Percentiles rank a stretch among this genome's conserved stretches.
Conservation (phyloP, 2,888 invertebrate species). For the Cryptosula pallasiana region DNA sequence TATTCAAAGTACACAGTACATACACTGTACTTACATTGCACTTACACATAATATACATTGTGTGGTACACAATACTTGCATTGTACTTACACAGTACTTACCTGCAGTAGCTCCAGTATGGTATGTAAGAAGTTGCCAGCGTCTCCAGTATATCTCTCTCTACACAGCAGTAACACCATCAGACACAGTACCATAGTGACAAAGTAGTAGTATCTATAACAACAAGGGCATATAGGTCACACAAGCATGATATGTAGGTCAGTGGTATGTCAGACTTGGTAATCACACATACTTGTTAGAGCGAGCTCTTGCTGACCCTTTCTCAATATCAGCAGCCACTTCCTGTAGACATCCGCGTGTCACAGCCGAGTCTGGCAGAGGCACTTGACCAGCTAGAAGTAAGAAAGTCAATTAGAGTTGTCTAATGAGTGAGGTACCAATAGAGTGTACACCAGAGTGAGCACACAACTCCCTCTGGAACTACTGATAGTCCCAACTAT, state of each 20-base stretch:
- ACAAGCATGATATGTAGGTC: no score
- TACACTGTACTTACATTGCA: no score
- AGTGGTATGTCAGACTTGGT: no score
- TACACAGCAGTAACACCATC: constrained; percentile 4
- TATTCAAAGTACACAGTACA: not conserved
- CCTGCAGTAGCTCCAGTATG: constrained; percentile 3
- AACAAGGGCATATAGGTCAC: not conserved
- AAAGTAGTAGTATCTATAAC: constrained; percentile 20
- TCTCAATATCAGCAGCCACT: not conserved
- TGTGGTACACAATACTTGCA: no score
- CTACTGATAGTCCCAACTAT: no score
- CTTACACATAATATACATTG: no score
- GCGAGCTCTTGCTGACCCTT: not conserved
- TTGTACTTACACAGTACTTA: no score
- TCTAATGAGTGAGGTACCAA: not conserved
- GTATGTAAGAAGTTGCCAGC: not conserved
- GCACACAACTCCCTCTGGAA: no score
- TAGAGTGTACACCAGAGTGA: no score
- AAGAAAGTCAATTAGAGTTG: not conserved
- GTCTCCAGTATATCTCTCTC: constrained; percentile 3
- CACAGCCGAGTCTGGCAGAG: not conserved
- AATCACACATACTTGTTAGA: constrained; percentile 9
- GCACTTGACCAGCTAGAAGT: constrained; percentile 11
- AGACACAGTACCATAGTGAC: constrained; percentile 1
- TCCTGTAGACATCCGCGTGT: not conserved